Conservation (phyloP, 92 coral and sea anemone species). For the Parazoanthus swiftii region DNA sequence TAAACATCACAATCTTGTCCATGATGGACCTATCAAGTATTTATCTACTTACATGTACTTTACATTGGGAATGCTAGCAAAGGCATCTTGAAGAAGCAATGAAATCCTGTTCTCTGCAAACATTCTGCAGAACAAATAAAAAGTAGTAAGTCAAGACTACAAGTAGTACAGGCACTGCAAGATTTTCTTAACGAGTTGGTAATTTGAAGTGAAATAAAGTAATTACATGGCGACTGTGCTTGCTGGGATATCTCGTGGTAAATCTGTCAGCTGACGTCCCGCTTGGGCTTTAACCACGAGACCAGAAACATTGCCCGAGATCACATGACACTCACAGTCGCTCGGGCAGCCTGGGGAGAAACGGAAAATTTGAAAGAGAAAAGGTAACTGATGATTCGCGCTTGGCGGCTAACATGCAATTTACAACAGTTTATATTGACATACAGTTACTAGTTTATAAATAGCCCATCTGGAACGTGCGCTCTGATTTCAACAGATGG, state of each 20-base stretch:
- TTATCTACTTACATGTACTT: conserved; percentile 54
- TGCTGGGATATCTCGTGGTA: conserved; percentile 59
- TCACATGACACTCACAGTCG: conserved; percentile 55
- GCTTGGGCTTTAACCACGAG: conserved; percentile 49
- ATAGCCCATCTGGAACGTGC: background rate
- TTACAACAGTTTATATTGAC: background rate
- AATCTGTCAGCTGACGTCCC: conserved; percentile 44
- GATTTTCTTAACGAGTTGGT: background rate
- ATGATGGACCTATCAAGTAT: background rate
- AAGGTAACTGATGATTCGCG: background rate
- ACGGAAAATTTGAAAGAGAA: background rate
- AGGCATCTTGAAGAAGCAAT: conserved; percentile 35
- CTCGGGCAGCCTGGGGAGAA: conserved; percentile 63
- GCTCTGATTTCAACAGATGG: too few species aligned
- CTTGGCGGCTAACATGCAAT: background rate
- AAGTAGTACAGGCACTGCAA: background rate
- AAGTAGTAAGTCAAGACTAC: background rate
- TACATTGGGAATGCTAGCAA: conserved; percentile 39
- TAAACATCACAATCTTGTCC: background rate
- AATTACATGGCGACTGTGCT: conserved; percentile 58
- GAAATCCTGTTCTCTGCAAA: conserved; percentile 55
- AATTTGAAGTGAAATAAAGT: background rate
- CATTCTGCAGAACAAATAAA: conserved; percentile 35
- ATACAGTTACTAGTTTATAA: too few species aligned
- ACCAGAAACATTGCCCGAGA: conserved; percentile 43